Evolutionary conservation across 2,113 vertebrate genomes (phyloP).

Genomic region (Equus przewalskii): DNA sequence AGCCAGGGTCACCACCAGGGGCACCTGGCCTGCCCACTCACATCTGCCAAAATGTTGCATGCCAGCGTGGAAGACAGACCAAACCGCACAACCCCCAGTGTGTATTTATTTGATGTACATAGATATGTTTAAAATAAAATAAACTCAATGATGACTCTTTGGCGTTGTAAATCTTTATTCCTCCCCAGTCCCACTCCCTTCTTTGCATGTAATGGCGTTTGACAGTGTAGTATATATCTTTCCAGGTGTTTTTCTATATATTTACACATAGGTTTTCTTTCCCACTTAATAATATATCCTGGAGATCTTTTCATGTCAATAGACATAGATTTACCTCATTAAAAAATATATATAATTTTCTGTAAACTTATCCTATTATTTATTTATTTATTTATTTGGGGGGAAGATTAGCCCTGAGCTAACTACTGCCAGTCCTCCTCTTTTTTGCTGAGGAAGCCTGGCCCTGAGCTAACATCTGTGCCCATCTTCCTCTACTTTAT

Average conservation of each 20-base stretch:
- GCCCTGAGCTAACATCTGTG: no score
- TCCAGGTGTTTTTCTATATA: slow-evolving; percentile 6
- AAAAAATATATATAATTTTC: neutral
- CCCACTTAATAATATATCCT: neutral
- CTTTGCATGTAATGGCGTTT: neutral
- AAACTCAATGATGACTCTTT: slow-evolving; percentile 48
- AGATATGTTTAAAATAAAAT: slow-evolving; percentile 84
- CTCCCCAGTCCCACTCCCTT: neutral
- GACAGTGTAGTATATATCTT: neutral
- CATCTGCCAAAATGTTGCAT: slow-evolving; percentile 86
- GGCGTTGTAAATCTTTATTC: slow-evolving; percentile 58
- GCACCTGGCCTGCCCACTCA: slow-evolving; percentile 68
- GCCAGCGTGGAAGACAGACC: slow-evolving; percentile 80
- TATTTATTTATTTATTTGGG: neutral
- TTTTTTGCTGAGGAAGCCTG: no score
- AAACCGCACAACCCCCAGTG: slow-evolving; percentile 77
- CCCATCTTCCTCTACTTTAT: no score
- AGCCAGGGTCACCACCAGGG: slow-evolving; percentile 60
- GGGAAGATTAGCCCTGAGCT: no score
- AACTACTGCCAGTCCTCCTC: no score
- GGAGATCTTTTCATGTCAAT: slow-evolving; percentile 5
- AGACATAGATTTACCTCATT: neutral
- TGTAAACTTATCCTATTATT: neutral
- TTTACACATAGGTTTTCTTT: neutral
- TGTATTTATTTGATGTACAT: slow-evolving; percentile 85